These are phyloP conservation scores for Mungos mungo DNA, from an alignment of 2,113 vertebrate genomes.

Conservation along the genomic window DNA sequence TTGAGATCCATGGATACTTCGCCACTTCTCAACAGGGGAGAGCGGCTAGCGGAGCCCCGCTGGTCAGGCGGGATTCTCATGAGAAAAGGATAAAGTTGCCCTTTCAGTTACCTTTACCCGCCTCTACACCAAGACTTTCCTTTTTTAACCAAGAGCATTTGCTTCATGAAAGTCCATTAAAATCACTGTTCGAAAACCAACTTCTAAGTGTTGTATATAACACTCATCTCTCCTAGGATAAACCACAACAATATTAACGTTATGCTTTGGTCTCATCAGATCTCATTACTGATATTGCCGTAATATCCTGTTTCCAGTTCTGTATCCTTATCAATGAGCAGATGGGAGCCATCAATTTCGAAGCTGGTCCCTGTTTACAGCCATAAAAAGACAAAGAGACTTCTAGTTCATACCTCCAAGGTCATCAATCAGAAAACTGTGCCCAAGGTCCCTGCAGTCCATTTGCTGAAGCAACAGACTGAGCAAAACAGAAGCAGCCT, in stretches of 20 bases:
- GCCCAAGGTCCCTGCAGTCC: neutral
- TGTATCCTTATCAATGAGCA: neutral
- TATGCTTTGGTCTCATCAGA: neutral
- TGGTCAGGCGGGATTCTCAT: neutral
- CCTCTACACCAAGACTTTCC: neutral
- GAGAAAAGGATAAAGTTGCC: neutral
- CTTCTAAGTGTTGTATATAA: neutral
- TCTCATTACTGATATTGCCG: neutral
- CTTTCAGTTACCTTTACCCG: neutral
- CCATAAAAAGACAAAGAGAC: neutral
- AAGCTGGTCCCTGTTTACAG: neutral
- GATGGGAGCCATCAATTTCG: neutral
- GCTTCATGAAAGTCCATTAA: conserved; percentile 17
- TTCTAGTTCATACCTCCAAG: neutral
- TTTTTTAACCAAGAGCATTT: neutral
- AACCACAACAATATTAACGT: neutral
- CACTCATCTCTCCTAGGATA: neutral
- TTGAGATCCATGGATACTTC: neutral
- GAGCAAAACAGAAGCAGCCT: neutral
- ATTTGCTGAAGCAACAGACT: neutral
- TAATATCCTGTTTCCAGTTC: neutral
- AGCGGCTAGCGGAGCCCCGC: neutral
- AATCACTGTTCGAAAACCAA: conserved; percentile 32
- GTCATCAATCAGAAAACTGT: neutral
- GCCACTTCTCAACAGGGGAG: too few species aligned